Evolutionary conservation across 1,140 invertebrate species (phyloP), one percentile per base, ranked within the genome.

Genomic region (Drosophila rhopaloa): DNA sequence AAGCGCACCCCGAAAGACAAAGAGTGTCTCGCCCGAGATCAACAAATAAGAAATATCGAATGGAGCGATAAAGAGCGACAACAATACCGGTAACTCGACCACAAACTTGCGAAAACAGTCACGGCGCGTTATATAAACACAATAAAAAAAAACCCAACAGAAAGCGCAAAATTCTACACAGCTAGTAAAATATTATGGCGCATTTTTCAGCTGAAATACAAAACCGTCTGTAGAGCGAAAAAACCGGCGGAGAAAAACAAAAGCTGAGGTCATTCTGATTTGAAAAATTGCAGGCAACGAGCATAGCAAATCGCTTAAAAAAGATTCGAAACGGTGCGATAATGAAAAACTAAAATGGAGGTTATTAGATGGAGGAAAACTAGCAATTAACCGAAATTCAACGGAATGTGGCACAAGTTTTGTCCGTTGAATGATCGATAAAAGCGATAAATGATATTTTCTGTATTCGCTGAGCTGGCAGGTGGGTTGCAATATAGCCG

Each of bases 51-150:
- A 71, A 76, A 81, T 76, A 71, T 70, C 71, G 67, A 79, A 19
- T 46, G 53, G 24, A 40, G 62, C 48, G 80, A 70, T 79, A 79
- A 79, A 61, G 50, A 47, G 46, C 54, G n/a, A 43, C 14, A 73
- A 51, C 46, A 61, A 35, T 50, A 35, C 66, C 57, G 59, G 72
- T 59, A 75, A 79, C 65, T 76, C 71, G 70, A 68, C 35, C 58
- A 59, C 48, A 81, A 81, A 82, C 79, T 88, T 82, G 83, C 83
- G 67, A 86, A 86, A 86, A 88, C 75, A 76, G 79, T 82, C 83
- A 86, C 76, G 66, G 53, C 47, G 70, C 62, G 68, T 71, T 85
- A 71, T 68, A 70, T 54, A 81, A 88, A 82, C 61, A 79, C 1
- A 56, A 44, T 14, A 59, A 37, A 29, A 19, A 16, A 58, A 67